Evolutionary conservation across 2,113 vertebrate species (phyloP).

Genomic region (Thunnus thynnus): DNA sequence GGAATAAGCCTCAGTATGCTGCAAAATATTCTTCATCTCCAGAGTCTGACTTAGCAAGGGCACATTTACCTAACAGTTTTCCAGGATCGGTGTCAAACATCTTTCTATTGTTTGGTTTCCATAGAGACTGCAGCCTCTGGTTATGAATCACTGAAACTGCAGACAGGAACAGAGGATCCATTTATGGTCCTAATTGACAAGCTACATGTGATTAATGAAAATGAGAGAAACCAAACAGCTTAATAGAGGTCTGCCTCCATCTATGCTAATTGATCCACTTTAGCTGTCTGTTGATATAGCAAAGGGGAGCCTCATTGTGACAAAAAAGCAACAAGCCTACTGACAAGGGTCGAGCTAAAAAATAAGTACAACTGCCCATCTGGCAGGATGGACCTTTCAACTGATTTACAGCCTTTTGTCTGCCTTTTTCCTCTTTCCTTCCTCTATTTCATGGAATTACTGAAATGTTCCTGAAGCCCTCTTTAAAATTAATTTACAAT

Average conservation of each 20-base stretch:
- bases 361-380: conserved; percentile 47
- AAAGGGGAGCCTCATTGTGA: conserved; percentile 9
- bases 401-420: conserved; percentile 34
- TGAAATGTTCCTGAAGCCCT: conserved; percentile 22
- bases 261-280: conserved; percentile 54
- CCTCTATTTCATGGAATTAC: conserved; percentile 11
- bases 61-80: conserved; percentile 19
- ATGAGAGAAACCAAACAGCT: conserved; percentile 49
- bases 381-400: conserved; percentile 62
- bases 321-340: conserved; percentile 20
- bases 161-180: conserved; percentile 40
- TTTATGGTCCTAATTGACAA: conserved; percentile 62
- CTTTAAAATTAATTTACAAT: conserved; percentile 11
- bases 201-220: conserved; percentile 56
- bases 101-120: conserved; percentile 65
- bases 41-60: background rate
- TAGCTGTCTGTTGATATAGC: conserved; percentile 32
- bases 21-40: conserved; percentile 10
- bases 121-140: conserved; percentile 53
- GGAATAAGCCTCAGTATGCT: background rate
- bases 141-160: conserved; percentile 48
- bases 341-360: background rate
- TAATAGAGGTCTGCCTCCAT: conserved; percentile 42
- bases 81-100: conserved; percentile 46
- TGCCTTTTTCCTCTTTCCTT: conserved; percentile 34